These are phyloP conservation scores for Andrena trimmerana DNA, from an alignment of 2,888 invertebrate genomes.

Conservation along the genomic window DNA sequence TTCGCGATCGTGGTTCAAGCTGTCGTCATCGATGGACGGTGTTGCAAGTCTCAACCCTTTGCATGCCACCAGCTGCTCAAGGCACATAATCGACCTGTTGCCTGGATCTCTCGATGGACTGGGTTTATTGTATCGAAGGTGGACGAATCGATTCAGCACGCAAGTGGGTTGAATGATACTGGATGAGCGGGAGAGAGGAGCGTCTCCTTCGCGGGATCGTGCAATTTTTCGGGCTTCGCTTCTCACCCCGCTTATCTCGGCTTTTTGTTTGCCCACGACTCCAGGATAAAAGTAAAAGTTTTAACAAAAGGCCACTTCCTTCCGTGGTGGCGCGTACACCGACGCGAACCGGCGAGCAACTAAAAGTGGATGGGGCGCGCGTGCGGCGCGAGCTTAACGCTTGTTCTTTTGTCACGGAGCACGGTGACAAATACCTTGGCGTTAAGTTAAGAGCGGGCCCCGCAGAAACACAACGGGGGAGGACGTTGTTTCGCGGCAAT, in stretches of 20 bases:
- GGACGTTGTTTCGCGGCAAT: conserved; percentile 76
- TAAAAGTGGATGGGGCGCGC: conserved; percentile 40
- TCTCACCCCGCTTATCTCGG: conserved; percentile 51
- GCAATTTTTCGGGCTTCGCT: conserved; percentile 35
- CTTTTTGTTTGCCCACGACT: conserved; percentile 54
- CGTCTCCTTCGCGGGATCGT: conserved; percentile 34
- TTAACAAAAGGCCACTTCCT: conserved; percentile 69
- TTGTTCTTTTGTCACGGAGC: conserved; percentile 71
- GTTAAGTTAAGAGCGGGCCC: conserved; percentile 73
- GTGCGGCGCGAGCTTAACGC: conserved; percentile 40
- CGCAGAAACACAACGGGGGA: conserved; percentile 46
- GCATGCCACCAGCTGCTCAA: no score
- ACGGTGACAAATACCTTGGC: conserved; percentile 77
- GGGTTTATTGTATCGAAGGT: background rate
- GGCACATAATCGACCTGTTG: no score
- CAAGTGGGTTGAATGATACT: background rate
- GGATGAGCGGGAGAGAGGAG: background rate
- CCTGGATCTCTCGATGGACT: no score
- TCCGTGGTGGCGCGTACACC: conserved; percentile 57
- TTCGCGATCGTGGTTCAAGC: no score
- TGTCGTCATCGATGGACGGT: no score
- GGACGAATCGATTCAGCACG: conserved; percentile 15
- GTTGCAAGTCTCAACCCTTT: no score
- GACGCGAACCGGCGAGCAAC: conserved; percentile 37
- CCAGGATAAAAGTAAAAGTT: conserved; percentile 70